A percentile compares a stretch with the other conserved stretches of the same genome.
Evolutionary conservation across 2,797 vertebrate genomes (phyloP).

Genomic region (Myotis planiceps): DNA sequence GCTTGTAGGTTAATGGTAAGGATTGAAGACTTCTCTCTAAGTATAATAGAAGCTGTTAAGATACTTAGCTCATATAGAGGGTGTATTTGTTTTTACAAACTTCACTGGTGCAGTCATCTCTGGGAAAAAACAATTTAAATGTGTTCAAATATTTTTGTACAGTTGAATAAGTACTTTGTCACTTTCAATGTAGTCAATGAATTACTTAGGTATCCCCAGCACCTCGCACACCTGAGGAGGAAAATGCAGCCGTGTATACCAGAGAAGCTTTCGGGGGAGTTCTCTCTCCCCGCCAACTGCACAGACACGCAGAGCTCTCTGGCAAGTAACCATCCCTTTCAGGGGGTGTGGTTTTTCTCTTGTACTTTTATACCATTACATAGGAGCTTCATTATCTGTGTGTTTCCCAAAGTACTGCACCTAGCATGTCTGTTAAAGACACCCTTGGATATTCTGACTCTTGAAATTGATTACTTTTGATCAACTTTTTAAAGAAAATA

Average conservation of each 20-base stretch:
- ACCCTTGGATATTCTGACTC: not conserved
- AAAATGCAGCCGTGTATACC: not conserved
- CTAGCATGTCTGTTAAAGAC: not conserved
- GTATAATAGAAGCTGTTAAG: not conserved
- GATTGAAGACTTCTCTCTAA: not conserved
- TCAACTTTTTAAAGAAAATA: not conserved
- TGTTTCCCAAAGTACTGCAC: not conserved
- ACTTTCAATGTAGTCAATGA: not conserved
- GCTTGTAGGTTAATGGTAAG: not conserved
- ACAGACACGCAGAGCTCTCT: not conserved
- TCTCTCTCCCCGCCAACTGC: not conserved
- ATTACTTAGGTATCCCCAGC: not conserved
- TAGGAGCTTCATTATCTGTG: not conserved
- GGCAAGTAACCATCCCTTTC: not conserved
- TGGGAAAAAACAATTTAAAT: not conserved
- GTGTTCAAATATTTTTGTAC: not conserved
- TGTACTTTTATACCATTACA: not conserved
- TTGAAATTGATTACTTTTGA: conserved; percentile 11
- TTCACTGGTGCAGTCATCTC: not conserved
- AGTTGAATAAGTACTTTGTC: not conserved
- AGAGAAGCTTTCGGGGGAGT: not conserved
- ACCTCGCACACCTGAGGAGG: not conserved
- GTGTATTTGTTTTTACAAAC: not conserved
- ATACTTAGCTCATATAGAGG: not conserved
- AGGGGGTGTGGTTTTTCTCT: not conserved